Evolutionary conservation across 2,888 invertebrate genomes (phyloP).

Genomic region (Archips crataeganus): DNA sequence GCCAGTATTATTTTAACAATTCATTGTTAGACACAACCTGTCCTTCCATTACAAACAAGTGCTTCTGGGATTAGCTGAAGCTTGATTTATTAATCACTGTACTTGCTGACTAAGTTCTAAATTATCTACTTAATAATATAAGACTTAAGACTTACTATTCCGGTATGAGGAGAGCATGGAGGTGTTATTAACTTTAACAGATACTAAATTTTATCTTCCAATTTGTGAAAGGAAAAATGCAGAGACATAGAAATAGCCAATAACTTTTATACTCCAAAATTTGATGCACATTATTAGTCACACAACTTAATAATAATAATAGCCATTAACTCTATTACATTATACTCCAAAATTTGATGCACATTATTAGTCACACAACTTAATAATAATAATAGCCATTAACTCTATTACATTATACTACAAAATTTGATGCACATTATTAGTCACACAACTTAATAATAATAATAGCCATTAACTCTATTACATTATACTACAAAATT

Average conservation of each 20-base stretch:
- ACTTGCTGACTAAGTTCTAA: slow-evolving; percentile 6
- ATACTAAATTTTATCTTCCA: too few species aligned
- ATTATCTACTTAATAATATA: slow-evolving; percentile 4
- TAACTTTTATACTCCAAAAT: too few species aligned
- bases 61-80: neutral
- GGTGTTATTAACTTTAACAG: neutral
- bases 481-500: too few species aligned
- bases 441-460: too few species aligned
- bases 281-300: neutral
- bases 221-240: too few species aligned
- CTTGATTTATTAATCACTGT: neutral
- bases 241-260: too few species aligned
- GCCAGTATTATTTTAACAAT: neutral
- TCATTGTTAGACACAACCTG: neutral
- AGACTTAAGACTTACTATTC: neutral
- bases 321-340: too few species aligned
- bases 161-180: neutral
- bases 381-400: too few species aligned
- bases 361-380: neutral
- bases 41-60: neutral
- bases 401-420: too few species aligned
- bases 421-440: neutral
- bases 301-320: too few species aligned
- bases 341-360: too few species aligned
- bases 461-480: too few species aligned